Evolutionary conservation across 2,797 vertebrate species (phyloP), one percentile per base, ranked within the genome.

Genomic region (Phalanger gymnotis): DNA sequence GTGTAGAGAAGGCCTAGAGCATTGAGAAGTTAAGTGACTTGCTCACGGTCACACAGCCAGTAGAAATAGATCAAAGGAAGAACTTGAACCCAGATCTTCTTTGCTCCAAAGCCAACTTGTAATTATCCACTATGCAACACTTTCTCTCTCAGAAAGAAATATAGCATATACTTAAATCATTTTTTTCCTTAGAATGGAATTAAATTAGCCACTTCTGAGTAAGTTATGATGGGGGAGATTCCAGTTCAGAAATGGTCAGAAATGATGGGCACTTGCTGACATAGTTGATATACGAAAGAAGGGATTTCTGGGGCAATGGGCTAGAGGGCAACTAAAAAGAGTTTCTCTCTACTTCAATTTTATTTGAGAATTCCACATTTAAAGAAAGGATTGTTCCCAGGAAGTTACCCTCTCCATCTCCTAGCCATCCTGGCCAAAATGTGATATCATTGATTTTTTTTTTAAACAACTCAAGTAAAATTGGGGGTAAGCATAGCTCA

Each of bases 361-460:
- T 54, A 92, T 52, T 92, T 87, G 92, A 56, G 92, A 96, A 92
- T 81, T 90, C 93, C 94, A 93, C 96, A 92, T 87, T 94, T 94
- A 94, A 97, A 93, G 90, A 91, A 94, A 93, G 93, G 92, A 94
- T 56, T 81, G 34, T 11, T 40, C 90, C n/a, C 91, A 90, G 89
- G 87, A 95, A 95, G 57, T 57, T 51, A n/a, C 22, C 51, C 47
- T 94, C 58, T 93, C 96, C 52, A 11, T 92, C 92, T 95, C 92
- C 92, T 73, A 95, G 53, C n/a, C 93, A 92, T 92, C 51, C 4
- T 1, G 93, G 92, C 90, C 55, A 61, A 56, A 95, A 93, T 54
- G 54, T 81, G 34, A 31, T 87, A 27, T 31, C 28, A 73, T 40
- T 52, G 11, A 91, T 40, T 13, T 57, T 54, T 52, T 57, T 53